Conservation (phyloP, 2,888 invertebrate species). For the Cheilosia soror region DNA sequence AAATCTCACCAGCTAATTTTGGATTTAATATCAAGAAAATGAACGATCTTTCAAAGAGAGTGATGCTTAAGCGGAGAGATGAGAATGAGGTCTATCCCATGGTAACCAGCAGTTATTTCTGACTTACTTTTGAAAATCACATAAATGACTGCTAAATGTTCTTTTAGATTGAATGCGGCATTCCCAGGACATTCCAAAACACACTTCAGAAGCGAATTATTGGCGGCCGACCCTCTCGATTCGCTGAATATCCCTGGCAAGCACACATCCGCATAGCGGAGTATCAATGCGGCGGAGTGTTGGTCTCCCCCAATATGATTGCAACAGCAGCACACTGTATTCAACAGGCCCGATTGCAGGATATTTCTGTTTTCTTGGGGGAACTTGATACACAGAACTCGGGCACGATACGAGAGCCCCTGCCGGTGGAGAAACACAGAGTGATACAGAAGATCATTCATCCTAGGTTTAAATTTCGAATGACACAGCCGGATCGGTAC, state of each 20-base stretch:
- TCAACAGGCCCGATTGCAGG: slow-evolving; percentile 89
- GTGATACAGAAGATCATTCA: slow-evolving; percentile 91
- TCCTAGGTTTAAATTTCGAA: slow-evolving; percentile 91
- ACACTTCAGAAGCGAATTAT: slow-evolving; percentile 90
- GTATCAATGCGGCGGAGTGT: slow-evolving; percentile 93
- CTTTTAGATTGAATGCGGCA: slow-evolving; percentile 87
- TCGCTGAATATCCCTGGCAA: slow-evolving; percentile 92
- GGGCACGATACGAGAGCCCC: slow-evolving; percentile 86
- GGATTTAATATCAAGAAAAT: slow-evolving; percentile 80
- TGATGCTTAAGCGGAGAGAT: slow-evolving; percentile 81
- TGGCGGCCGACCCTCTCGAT: slow-evolving; percentile 91
- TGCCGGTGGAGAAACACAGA: slow-evolving; percentile 88
- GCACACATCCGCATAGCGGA: slow-evolving; percentile 92
- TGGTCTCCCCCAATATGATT: slow-evolving; percentile 89
- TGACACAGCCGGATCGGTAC: slow-evolving; percentile 92
- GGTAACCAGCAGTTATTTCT: slow-evolving; percentile 65
- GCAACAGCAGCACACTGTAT: slow-evolving; percentile 94
- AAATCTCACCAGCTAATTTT: slow-evolving; percentile 79
- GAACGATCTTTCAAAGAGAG: slow-evolving; percentile 80
- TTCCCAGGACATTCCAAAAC: slow-evolving; percentile 85
- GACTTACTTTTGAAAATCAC: not conserved
- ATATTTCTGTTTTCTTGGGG: slow-evolving; percentile 91
- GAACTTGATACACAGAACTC: slow-evolving; percentile 91
- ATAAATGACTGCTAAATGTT: not conserved
- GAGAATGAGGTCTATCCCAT: slow-evolving; percentile 80